Conservation (phyloP, 1,140 invertebrate genomes). For the Panulirus ornatus region DNA sequence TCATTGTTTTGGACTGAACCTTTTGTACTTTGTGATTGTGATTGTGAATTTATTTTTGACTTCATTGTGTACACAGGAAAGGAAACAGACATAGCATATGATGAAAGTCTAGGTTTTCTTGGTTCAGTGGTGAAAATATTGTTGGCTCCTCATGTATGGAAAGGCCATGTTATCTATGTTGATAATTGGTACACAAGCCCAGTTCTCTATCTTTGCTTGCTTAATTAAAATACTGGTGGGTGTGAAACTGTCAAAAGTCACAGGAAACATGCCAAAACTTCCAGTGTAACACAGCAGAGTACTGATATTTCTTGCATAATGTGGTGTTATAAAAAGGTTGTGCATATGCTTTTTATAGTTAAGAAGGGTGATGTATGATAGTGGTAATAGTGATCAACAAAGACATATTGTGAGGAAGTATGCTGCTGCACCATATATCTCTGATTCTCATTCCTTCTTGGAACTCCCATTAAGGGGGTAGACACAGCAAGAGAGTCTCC, state of each 20-base stretch:
- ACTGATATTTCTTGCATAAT: too few species aligned
- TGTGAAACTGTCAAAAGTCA: neutral
- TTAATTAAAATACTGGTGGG: constrained; percentile 75
- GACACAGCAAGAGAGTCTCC: too few species aligned
- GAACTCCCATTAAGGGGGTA: too few species aligned
- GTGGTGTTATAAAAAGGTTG: too few species aligned
- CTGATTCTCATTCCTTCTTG: too few species aligned
- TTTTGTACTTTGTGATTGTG: constrained; percentile 76
- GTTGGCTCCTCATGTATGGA: constrained; percentile 76
- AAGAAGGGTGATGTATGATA: too few species aligned
- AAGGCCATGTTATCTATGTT: constrained; percentile 77
- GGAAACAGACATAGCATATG: constrained; percentile 27
- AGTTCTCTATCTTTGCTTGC: constrained; percentile 76
- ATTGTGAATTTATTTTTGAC: constrained; percentile 77
- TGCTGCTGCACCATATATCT: too few species aligned
- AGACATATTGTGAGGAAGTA: too few species aligned
- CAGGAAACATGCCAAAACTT: neutral
- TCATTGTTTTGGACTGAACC: constrained; percentile 78
- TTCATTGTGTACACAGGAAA: constrained; percentile 76
- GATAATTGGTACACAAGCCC: constrained; percentile 79
- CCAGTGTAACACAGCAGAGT: too few species aligned
- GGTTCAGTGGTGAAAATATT: constrained; percentile 77
- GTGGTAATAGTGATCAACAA: too few species aligned
- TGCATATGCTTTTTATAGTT: too few species aligned
- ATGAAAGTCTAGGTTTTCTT: constrained; percentile 74